A percentile compares a stretch with the other conserved stretches of the same genome.
Evolutionary conservation across 2,797 vertebrate genomes (phyloP).

Genomic region (Cossypha niveicapilla): DNA sequence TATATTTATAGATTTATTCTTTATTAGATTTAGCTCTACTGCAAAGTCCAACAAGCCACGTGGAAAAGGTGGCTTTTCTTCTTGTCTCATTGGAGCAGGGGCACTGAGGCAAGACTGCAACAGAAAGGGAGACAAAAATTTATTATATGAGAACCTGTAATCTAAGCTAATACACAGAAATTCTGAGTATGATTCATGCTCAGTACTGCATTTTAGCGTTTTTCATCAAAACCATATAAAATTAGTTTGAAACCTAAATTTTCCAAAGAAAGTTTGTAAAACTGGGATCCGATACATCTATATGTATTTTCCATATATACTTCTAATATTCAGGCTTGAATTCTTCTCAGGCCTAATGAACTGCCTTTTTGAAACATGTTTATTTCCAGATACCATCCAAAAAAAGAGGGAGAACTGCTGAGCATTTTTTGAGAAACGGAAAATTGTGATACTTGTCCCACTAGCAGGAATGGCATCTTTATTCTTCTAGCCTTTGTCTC

Average conservation of each 20-base stretch:
- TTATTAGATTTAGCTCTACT: neutral
- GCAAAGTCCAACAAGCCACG: neutral
- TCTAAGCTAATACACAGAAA: neutral
- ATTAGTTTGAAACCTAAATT: neutral
- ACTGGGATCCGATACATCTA: accelerated
- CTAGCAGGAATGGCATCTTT: neutral
- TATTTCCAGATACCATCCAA: neutral
- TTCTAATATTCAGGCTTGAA: neutral
- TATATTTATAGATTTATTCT: neutral
- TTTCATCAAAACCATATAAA: slow-evolving; percentile 4
- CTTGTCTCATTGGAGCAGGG: neutral
- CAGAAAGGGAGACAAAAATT: neutral
- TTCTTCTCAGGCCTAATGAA: neutral
- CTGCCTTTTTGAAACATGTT: neutral
- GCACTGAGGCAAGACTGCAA: neutral
- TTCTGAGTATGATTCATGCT: slow-evolving; percentile 1
- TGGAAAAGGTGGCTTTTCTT: neutral
- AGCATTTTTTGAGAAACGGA: neutral
- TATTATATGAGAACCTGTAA: neutral
- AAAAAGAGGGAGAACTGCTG: neutral
- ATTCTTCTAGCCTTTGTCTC: neutral
- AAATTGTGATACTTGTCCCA: neutral
- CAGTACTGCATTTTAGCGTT: neutral
- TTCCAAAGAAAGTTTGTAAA: neutral
- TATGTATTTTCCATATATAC: neutral